phyloP scores from a whole-genome alignment of 2,797 vertebrate genomes.

The Karalla daura region DNA sequence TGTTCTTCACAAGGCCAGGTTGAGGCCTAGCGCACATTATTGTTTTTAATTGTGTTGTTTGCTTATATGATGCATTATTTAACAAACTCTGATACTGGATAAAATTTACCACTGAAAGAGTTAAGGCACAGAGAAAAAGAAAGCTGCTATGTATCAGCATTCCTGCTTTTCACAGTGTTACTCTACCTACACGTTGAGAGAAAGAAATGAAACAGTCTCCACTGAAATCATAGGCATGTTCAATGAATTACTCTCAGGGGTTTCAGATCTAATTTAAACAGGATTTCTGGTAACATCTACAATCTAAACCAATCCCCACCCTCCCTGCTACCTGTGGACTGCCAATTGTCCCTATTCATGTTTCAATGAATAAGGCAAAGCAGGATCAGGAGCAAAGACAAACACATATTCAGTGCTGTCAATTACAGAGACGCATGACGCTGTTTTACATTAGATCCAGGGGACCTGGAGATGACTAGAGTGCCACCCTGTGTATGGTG shows the following conservation, averaged over 20 bases:
- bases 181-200: neutral
- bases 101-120: neutral
- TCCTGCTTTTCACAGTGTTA: neutral
- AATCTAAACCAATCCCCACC: neutral
- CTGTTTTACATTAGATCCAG: neutral
- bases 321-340: conserved; percentile 10
- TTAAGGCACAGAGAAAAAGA: neutral
- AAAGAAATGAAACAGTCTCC: conserved; percentile 9
- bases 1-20: neutral
- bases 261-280: conserved; percentile 23
- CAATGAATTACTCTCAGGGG: conserved; percentile 20
- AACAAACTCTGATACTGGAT: neutral
- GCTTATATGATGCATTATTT: conserved; percentile 1
- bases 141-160: neutral
- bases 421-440: conserved; percentile 24
- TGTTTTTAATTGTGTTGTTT: neutral
- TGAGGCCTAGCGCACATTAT: neutral
- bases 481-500: conserved; percentile 65
- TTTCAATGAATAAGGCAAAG: conserved; percentile 36
- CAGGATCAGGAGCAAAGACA: conserved; percentile 7
- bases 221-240: conserved; percentile 27
- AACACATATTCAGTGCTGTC: conserved; percentile 25
- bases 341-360: conserved; percentile 12
- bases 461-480: conserved; percentile 40
- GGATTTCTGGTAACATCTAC: conserved; percentile 21